Base-by-base conservation (phyloP, 2,113 vertebrate genomes). In the Petromus typicus region DNA sequence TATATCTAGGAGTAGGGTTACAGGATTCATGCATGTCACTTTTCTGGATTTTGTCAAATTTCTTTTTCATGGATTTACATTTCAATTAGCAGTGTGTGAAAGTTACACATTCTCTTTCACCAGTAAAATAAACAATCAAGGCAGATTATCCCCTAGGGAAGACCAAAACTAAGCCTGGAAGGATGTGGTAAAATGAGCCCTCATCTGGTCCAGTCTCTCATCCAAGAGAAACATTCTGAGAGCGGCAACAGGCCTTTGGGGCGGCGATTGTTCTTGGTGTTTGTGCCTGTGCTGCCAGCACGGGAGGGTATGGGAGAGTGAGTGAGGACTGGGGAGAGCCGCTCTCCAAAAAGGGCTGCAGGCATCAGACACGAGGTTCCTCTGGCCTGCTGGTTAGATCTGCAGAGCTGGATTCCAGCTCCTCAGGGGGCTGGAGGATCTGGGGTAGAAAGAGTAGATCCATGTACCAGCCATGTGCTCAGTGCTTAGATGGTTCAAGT, bases 31-130 rank as follows among this genome's bases (percentile, higher is more conserved):
- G 22, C 27, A 30, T 83, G 78, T 93, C 81, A 82, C 71, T 96
- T 94, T 83, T 94, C 66, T 66, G 61, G 48, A 83, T 56, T 92
- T 95, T 92, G 76, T 59, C 45, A 88, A 85, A 85, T 80, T 93
- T 92, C n/a, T 51, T 43, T 86, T 67, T 10, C n/a, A 76, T 89
- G 25, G 69, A 86, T 90, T 96, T 95, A 20, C 63, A 79, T 94
- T 90, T 91, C 51, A 89, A 8, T 86, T 69, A 54, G n/a, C 64
- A 94, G 11, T 45, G 4, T 48, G 81, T 80, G 64, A 87, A 5
- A 87, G 69, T 63, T 91, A 84, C 67, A 25, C 23, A 79, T 96
- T 94, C 69, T 88, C 45, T 79, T 89, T 88, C 43, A n/a, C 25
- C 20, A 76, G 37, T 80, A 76, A 64, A 94, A 20, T 86, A 75